Evolutionary conservation across 2,113 vertebrate genomes (phyloP).

Genomic region (Toxotes jaculatrix): DNA sequence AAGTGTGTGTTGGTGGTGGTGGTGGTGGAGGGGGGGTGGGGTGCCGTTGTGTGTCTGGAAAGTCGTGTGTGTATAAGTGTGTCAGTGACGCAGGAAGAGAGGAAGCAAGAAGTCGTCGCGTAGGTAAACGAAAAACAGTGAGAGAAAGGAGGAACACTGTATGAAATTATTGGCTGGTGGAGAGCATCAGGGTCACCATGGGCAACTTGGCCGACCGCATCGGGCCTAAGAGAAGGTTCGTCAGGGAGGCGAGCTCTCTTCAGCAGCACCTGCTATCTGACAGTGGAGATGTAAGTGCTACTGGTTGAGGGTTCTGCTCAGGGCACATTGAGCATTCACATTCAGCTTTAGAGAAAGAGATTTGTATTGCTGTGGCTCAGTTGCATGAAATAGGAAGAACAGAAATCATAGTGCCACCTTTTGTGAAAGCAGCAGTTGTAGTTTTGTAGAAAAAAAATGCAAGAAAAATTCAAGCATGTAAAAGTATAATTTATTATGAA

Average conservation of each 20-base stretch:
- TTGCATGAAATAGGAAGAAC: not conserved
- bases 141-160: constrained; percentile 24
- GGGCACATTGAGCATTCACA: not conserved
- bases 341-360: not conserved
- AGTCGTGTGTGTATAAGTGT: constrained; percentile 63
- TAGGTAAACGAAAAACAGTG: constrained; percentile 53
- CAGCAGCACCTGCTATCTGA: constrained; percentile 82
- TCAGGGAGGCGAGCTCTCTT: constrained; percentile 74
- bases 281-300: constrained; percentile 79
- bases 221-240: constrained; percentile 72
- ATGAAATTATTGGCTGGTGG: constrained; percentile 26
- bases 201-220: constrained; percentile 82
- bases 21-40: constrained; percentile 1
- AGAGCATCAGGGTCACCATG: constrained; percentile 71
- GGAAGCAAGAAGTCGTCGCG: constrained; percentile 43
- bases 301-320: not conserved
- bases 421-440: not conserved
- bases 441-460: not conserved
- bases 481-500: not conserved
- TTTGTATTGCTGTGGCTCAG: not conserved
- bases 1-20: constrained; percentile 16
- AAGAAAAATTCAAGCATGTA: not conserved
- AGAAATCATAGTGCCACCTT: not conserved
- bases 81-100: constrained; percentile 74
- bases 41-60: constrained; percentile 60